Conservation (phyloP, 2,888 invertebrate genomes). For the Agrochola circellaris region DNA sequence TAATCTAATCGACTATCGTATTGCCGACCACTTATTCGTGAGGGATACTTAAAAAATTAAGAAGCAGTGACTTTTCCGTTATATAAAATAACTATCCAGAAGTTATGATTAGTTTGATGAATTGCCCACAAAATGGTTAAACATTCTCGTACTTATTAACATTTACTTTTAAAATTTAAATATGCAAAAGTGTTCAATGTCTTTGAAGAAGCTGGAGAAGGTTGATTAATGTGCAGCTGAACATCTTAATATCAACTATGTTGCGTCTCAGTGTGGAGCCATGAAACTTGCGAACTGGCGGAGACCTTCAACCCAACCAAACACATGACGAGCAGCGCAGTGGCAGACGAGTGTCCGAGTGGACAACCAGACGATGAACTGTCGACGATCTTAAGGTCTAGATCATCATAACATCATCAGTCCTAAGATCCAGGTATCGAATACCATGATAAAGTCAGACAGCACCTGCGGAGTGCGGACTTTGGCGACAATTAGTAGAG, state of each 20-base stretch:
- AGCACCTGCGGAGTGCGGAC: not conserved
- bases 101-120: no score
- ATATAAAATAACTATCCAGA: no score
- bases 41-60: no score
- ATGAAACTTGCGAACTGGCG: not conserved
- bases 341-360: not conserved
- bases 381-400: not conserved
- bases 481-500: not conserved
- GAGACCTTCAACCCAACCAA: not conserved
- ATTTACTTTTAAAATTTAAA: conserved; percentile 4
- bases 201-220: conserved; percentile 9
- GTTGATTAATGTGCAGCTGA: conserved; percentile 41
- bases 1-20: no score
- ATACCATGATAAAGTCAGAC: no score
- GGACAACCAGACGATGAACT: no score
- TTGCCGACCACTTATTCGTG: no score
- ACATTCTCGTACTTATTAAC: not conserved
- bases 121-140: not conserved
- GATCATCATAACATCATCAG: not conserved
- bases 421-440: not conserved
- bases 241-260: conserved; percentile 14
- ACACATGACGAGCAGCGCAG: not conserved
- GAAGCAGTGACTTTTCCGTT: no score
- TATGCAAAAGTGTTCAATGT: conserved; percentile 5
- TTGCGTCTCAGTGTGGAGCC: conserved; percentile 4